Evolutionary conservation across 2,113 vertebrate species (phyloP), one percentile per base, ranked within the genome.

Genomic region (Orientallactaga bullata): DNA sequence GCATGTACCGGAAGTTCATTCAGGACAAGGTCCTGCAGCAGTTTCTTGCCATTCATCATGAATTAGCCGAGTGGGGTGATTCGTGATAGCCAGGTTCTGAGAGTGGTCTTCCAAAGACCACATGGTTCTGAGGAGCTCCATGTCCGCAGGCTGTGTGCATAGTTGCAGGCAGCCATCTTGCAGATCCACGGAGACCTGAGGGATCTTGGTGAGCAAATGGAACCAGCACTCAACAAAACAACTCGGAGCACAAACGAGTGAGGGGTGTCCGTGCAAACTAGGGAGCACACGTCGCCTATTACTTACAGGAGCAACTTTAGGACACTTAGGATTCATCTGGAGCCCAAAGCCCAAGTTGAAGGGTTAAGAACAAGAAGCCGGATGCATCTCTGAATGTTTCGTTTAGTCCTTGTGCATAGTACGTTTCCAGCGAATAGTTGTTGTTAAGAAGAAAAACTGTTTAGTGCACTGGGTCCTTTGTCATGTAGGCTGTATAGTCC

Each of bases 21-120:
- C n/a, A 0, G 0, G 20, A n/a, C 1, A 17, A 18, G 3, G 37
- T 23, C 65, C 71, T 77, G 55, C 0, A 12, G 51, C 0, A 5
- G n/a, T 30, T 60, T 85, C 89, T 88, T 66, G 17, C 37, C n/a
- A 18, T 68, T 42, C 61, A 15, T 0, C 2, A 76, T 85, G 20
- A 42, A 20, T 82, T 94, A 63, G 66, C 65, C 51, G 18, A n/a
- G 28, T n/a, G 51, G 30, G 37, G 51, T 92, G 90, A 90, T 37
- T 85, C 68, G 20, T 26, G 21, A 84, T 23, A 71, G 17, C 61
- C 8, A 58, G 24, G 15, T 68, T 77, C 85, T 61, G 20, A 86
- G 21, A 51, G 7, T 1, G 0, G 65, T 63, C 71, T 21, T 8
- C 4, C 13, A 0, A 12, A 39, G 88, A 73, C 66, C 77, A 58